Base-by-base conservation (phyloP, 2,113 vertebrate species). In the Dinomys branickii region DNA sequence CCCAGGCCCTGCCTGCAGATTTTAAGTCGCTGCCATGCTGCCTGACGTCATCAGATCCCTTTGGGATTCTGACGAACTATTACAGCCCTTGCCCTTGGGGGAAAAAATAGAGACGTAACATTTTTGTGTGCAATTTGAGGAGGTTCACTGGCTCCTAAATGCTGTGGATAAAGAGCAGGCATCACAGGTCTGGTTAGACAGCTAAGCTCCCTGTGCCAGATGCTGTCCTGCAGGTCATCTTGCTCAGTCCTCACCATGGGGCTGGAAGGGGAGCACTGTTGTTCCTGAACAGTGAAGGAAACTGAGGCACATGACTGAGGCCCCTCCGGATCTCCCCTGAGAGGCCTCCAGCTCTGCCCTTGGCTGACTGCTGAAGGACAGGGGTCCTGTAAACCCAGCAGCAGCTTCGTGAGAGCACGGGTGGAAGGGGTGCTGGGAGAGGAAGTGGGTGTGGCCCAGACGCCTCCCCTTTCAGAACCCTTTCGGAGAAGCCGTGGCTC, bases 211-310 rank as follows among this genome's bases (percentile, higher is more conserved):
- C 59, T 0, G 10, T 35, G 58, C 41, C 28, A 1, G 17, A 20
- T 19, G 1, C 52, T 5, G 0, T 47, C 56, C 19, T 1, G 10
- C 52, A 61, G 33, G 1, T 24, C 2, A 44, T 7, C 16, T n/a
- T 24, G 1, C 1, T 22, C 10, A 16, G 58, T 33, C 71, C 22
- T 69, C 75, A 28, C 47, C 0, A 1, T 7, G 1, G 47, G 59
- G 81, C 38, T 52, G n/a, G 5, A 54, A n/a, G n/a, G 10, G 35
- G 24, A 50, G 20, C 44, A 7, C 11, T 22, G 52, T 11, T 16
- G 0, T 50, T 58, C 26, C 38, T 28, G 35, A 28, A 24, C 44
- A 52, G 44, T 58, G 41, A 73, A 58, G 54, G 61, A 78, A 84
- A 56, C 41, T 1, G 54, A 95, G 65, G 75, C 67, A 14, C 44